Evolutionary conservation across 2,113 vertebrate species (phyloP), one percentile per base, ranked within the genome.

Genomic region (Proterorhinus semilunaris): DNA sequence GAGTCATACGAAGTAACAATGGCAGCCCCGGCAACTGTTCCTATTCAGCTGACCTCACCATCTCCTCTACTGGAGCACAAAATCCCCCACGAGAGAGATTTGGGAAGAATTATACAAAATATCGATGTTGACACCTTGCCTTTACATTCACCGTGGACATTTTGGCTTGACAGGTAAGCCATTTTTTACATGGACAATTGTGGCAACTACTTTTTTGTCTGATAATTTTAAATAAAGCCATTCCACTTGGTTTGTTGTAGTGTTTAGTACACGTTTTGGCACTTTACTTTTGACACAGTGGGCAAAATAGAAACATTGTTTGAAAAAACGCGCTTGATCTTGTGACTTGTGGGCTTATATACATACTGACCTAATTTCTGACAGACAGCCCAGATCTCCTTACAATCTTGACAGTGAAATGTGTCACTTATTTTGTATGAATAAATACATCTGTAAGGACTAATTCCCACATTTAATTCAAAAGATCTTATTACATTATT

Each of bases 71-170:
- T 89, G 78, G 91, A 92, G 59, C 87, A 90, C 70, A 87, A 83
- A 78, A 90, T 93, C 51, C 83, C 90, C 51, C 83, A 90, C 77
- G 89, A 90, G 71, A 84, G 27, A 69, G 90, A 92, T 78, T 69
- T 93, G 69, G 91, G 73, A 59, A 84, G 70, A 69, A 86, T 90
- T 70, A 75, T 88, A 12, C 85, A 64, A 17, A 58, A 77, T 67
- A 81, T 68, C 44, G 88, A 90, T 16, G 82, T 68, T 63, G 86
- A 88, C 66, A 87, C 67, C 3, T 81, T 94, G 66, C 92, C 92
- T 5, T 81, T 94, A 8, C 92, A 94, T 70, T 94, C 92, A n/a
- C 86, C 92, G 0, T 94, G 93, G 93, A 94, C 92, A 36, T 94
- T 94, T 74, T 94, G 92, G 93, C 91, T 94, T 3, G 92, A 93